Evolutionary conservation across 2,888 invertebrate species (phyloP).

Genomic region (Nephrotoma guestfalica): DNA sequence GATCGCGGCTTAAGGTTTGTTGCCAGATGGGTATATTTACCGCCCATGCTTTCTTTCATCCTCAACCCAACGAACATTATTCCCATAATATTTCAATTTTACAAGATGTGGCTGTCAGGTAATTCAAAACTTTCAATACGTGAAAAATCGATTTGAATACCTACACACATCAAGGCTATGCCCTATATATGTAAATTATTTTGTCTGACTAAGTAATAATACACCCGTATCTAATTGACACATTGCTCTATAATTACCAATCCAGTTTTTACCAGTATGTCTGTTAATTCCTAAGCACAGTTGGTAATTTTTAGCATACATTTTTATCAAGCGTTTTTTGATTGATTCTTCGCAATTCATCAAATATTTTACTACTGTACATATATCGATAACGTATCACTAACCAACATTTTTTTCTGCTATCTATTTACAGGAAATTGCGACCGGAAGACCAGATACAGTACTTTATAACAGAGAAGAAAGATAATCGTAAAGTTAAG

Average conservation of each 20-base stretch:
- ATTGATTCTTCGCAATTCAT: not conserved
- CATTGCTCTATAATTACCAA: too few species aligned
- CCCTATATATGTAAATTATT: not conserved
- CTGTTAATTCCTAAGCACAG: not conserved
- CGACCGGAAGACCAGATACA: slow-evolving; percentile 58
- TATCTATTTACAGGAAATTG: slow-evolving; percentile 29
- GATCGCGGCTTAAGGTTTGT: too few species aligned
- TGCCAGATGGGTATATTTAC: too few species aligned
- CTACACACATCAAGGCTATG: not conserved
- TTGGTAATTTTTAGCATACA: not conserved
- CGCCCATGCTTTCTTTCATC: too few species aligned
- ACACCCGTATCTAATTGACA: too few species aligned
- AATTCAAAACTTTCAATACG: not conserved
- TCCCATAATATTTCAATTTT: too few species aligned
- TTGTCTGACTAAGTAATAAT: not conserved
- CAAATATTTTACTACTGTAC: not conserved
- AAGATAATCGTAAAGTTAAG: slow-evolving; percentile 41
- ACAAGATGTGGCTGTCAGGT: not conserved
- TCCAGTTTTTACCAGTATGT: not conserved
- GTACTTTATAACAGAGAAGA: slow-evolving; percentile 61
- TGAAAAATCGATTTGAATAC: not conserved
- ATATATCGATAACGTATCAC: not conserved
- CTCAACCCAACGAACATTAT: too few species aligned
- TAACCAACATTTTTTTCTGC: slow-evolving; percentile 10
- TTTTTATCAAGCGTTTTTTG: not conserved